Percentiles rank a stretch among this genome's conserved stretches.
Evolutionary conservation across 2,888 invertebrate genomes (phyloP).

Genomic region (Hymenopus coronatus): DNA sequence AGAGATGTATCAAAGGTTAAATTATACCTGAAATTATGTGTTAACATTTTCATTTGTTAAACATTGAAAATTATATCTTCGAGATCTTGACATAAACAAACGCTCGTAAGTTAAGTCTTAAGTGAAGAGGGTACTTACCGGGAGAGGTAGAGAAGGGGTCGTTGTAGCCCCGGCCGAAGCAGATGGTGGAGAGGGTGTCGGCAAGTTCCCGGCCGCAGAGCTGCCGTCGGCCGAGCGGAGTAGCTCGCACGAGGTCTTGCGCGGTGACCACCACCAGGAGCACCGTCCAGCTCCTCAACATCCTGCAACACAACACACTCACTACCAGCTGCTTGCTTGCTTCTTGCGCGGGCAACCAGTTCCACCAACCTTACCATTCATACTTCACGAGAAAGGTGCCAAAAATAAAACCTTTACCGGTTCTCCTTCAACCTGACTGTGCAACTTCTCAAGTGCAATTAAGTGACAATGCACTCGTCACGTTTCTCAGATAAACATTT

Average conservation of each 20-base stretch:
- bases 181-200: background rate
- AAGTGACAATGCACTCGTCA: background rate
- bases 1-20: too few relatives aligned
- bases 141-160: background rate
- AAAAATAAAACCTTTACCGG: too few relatives aligned
- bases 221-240: background rate
- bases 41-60: too few relatives aligned
- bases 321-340: background rate
- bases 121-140: background rate
- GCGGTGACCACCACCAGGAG: background rate
- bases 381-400: background rate
- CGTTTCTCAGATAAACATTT: background rate
- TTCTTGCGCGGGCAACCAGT: background rate
- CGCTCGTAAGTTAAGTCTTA: too few relatives aligned
- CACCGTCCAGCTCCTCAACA: background rate
- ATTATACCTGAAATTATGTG: too few relatives aligned
- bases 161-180: slow-evolving; percentile 3
- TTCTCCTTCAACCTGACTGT: too few relatives aligned
- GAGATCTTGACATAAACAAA: too few relatives aligned
- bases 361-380: background rate
- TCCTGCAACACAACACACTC: background rate
- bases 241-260: background rate
- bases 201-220: slow-evolving; percentile 14
- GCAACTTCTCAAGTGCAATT: background rate
- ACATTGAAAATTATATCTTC: too few relatives aligned